Conservation (phyloP, 2,113 vertebrate species). For the Boleophthalmus pectinirostris region DNA sequence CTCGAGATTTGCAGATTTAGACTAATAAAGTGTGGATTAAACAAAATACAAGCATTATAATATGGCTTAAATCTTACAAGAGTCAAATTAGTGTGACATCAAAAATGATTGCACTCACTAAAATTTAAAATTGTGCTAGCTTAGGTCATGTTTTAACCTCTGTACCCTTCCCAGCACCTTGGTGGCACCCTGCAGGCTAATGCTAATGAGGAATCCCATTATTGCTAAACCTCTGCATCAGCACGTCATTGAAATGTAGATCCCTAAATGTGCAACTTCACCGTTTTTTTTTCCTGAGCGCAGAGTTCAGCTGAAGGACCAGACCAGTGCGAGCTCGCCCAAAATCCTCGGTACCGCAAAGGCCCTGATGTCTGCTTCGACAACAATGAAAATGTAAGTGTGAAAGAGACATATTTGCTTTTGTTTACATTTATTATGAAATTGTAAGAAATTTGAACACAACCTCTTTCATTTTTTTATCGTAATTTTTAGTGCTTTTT, state of each 20-base stretch:
- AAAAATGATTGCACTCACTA: not conserved
- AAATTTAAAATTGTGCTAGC: no score
- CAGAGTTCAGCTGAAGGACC: constrained; percentile 88
- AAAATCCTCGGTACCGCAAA: constrained; percentile 93
- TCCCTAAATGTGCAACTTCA: constrained; percentile 13
- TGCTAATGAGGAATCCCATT: not conserved
- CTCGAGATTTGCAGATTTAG: no score
- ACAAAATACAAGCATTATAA: no score
- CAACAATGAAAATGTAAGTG: constrained; percentile 87
- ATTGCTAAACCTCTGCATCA: constrained; percentile 19
- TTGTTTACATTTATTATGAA: no score
- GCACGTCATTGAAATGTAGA: constrained; percentile 22
- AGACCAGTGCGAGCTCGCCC: constrained; percentile 92
- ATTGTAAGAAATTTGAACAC: no score
- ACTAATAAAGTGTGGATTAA: no score
- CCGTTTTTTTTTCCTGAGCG: constrained; percentile 76
- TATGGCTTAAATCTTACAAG: no score
- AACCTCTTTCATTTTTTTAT: no score
- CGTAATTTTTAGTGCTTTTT: no score
- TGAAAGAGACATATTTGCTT: not conserved
- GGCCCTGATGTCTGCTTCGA: constrained; percentile 96
- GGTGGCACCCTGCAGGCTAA: not conserved
- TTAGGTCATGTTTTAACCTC: not conserved
- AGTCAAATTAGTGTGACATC: no score
- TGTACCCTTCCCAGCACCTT: not conserved